phyloP scores from a whole-genome alignment of 2,113 vertebrate species.

The Eulemur macaco region DNA sequence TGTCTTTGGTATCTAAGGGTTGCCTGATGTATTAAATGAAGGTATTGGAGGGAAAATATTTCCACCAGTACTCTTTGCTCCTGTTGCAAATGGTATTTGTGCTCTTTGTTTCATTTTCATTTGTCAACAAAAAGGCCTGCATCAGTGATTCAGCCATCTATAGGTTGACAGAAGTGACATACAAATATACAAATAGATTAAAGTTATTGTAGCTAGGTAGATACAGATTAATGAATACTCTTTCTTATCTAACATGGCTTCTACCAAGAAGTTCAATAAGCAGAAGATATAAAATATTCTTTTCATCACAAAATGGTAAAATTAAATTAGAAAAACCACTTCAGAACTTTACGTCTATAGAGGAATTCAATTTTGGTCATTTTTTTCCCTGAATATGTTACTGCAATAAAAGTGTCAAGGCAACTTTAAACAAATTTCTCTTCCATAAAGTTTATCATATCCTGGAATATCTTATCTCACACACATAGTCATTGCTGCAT shows the following conservation, averaged over 20 bases:
- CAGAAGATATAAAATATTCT: conserved; percentile 37
- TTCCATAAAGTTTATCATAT: not conserved
- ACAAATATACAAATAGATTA: conserved; percentile 64
- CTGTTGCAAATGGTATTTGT: conserved; percentile 68
- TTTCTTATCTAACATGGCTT: conserved; percentile 43
- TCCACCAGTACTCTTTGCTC: conserved; percentile 37
- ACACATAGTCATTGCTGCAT: not conserved
- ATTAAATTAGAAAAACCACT: not conserved
- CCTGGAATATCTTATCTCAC: not conserved
- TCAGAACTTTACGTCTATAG: not conserved
- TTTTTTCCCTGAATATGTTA: not conserved
- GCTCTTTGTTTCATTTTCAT: conserved; percentile 71
- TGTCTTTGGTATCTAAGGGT: conserved; percentile 71
- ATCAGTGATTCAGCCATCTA: conserved; percentile 67
- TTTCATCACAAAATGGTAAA: conserved; percentile 31
- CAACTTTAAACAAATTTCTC: not conserved
- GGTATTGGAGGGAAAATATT: conserved; percentile 63
- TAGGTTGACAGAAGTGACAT: conserved; percentile 63
- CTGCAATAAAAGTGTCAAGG: not conserved
- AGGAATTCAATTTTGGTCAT: not conserved
- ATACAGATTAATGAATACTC: conserved; percentile 67
- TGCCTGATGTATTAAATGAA: conserved; percentile 49
- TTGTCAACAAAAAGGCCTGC: conserved; percentile 69
- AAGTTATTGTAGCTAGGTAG: conserved; percentile 59
- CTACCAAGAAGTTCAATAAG: conserved; percentile 60